Conservation (phyloP, 2,113 vertebrate species). For the Sialia sialis region DNA sequence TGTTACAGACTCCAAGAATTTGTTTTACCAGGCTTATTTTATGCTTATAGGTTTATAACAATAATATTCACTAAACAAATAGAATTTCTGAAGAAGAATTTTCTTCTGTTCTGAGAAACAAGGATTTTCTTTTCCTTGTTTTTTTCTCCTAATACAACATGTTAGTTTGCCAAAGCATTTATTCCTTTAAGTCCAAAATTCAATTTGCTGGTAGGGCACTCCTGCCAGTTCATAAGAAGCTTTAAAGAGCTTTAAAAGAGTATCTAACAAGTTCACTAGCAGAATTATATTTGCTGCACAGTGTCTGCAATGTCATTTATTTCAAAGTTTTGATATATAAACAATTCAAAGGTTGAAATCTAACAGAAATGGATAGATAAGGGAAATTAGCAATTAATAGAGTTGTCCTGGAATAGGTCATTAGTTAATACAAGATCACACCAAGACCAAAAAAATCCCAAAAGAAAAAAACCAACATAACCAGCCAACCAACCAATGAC, state of each 20-base stretch:
- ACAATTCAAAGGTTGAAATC: neutral
- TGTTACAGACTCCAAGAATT: neutral
- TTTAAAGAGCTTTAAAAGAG: neutral
- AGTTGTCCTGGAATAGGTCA: neutral
- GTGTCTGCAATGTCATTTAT: neutral
- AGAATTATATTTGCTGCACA: neutral
- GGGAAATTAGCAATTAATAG: neutral
- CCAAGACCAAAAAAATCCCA: accelerated
- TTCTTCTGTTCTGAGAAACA: neutral
- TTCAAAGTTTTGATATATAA: neutral
- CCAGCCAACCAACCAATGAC: neutral
- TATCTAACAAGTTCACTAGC: neutral
- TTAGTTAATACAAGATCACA: neutral
- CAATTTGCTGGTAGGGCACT: neutral
- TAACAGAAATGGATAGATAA: neutral
- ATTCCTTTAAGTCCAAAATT: neutral
- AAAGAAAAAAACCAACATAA: neutral
- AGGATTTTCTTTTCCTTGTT: accelerated
- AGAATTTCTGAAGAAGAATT: neutral
- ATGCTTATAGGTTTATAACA: neutral
- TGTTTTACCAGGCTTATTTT: neutral
- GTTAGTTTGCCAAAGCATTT: neutral
- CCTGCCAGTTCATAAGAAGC: neutral
- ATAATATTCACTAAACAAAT: neutral
- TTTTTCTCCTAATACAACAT: neutral